Percentiles rank a stretch among this genome's conserved stretches.
Evolutionary conservation across 2,113 vertebrate genomes (phyloP).

Genomic region (Ursus arctos): DNA sequence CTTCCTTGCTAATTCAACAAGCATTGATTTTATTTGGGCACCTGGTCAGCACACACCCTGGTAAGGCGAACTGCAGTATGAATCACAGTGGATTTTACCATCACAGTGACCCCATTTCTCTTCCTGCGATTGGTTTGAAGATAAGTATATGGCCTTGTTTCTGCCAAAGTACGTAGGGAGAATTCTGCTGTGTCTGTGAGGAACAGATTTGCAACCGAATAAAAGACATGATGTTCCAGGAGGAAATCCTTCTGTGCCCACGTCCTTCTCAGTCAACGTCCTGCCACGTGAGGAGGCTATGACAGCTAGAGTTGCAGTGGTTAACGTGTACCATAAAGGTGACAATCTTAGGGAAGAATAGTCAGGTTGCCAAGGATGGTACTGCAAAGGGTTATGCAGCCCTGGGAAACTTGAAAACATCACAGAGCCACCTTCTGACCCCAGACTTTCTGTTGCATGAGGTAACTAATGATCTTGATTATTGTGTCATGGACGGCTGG

Average conservation of each 20-base stretch:
- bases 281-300: accelerated
- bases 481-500: not conserved
- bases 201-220: not conserved
- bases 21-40: not conserved
- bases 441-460: not conserved
- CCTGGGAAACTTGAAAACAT: not conserved
- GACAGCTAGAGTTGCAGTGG: no score
- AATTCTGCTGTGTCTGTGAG: not conserved
- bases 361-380: not conserved
- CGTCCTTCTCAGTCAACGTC: not conserved
- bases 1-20: not conserved
- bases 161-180: not conserved
- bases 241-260: not conserved
- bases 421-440: not conserved
- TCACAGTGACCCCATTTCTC: not conserved
- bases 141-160: accelerated
- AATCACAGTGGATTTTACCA: not conserved
- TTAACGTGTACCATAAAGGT: not conserved
- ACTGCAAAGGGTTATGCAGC: not conserved
- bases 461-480: not conserved
- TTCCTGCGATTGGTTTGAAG: not conserved
- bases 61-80: not conserved
- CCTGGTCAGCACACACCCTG: not conserved
- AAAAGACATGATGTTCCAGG: not conserved
- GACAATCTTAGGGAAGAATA: not conserved